phyloP scores from a whole-genome alignment of 2,888 invertebrate genomes.

The Caenorhabditis sp. region DNA sequence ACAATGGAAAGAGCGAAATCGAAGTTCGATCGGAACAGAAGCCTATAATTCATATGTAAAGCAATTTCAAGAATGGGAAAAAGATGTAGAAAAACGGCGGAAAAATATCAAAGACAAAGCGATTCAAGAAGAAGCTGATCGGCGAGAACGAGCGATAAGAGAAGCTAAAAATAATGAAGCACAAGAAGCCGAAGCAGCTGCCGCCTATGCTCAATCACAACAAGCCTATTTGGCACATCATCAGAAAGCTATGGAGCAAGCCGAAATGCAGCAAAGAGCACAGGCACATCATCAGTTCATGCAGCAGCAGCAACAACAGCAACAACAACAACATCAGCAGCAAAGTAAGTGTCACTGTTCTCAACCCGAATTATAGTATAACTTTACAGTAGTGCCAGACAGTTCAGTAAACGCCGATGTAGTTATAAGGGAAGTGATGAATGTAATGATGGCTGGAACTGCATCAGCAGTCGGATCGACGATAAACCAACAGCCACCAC shows the following conservation, averaged over 20 bases:
- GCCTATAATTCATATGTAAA: constrained; percentile 67
- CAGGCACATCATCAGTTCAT: constrained; percentile 25
- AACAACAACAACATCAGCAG: constrained; percentile 2
- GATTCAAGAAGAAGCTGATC: neutral
- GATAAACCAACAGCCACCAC: constrained; percentile 13
- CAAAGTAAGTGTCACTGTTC: constrained; percentile 3
- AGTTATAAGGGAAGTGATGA: constrained; percentile 51
- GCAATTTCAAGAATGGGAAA: constrained; percentile 69
- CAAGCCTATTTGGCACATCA: constrained; percentile 63
- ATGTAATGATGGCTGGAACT: constrained; percentile 42
- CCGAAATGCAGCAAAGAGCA: constrained; percentile 30
- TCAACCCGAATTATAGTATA: neutral
- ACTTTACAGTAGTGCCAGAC: neutral
- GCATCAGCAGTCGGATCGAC: constrained; percentile 20
- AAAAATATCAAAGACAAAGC: constrained; percentile 37
- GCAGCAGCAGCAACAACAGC: constrained; percentile 10
- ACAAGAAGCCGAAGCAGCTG: constrained; percentile 45
- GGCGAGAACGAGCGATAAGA: constrained; percentile 16
- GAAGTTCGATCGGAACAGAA: constrained; percentile 63
- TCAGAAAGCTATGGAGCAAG: constrained; percentile 49
- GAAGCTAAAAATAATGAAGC: constrained; percentile 15
- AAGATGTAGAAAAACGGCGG: constrained; percentile 64
- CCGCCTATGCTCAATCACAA: constrained; percentile 47
- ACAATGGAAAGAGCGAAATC: constrained; percentile 68
- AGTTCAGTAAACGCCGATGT: constrained; percentile 16